These are phyloP conservation scores for Protonemura montana DNA, from an alignment of 2,888 invertebrate species.

Conservation along the genomic window DNA sequence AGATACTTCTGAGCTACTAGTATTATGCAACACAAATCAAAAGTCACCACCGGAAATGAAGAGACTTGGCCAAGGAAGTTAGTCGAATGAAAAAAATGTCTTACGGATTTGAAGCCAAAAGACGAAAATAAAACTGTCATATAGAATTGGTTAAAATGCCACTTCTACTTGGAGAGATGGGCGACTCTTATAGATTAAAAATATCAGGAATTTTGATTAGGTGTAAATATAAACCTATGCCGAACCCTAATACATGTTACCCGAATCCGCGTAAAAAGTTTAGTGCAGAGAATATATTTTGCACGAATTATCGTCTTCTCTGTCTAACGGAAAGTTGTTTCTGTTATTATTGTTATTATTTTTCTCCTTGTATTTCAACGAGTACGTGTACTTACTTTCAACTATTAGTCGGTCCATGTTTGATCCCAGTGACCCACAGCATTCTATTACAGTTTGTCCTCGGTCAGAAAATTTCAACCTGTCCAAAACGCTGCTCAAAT, in stretches of 20 bases:
- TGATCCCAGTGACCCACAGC: too few relatives aligned
- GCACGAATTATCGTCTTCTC: too few relatives aligned
- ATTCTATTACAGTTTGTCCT: too few relatives aligned
- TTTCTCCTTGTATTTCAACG: too few relatives aligned
- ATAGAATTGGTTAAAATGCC: not conserved
- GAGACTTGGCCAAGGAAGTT: not conserved
- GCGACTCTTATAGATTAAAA: not conserved
- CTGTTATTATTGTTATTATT: too few relatives aligned
- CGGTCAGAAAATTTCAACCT: too few relatives aligned
- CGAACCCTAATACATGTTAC: not conserved
- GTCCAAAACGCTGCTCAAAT: too few relatives aligned
- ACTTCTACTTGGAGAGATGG: not conserved
- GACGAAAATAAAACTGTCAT: not conserved
- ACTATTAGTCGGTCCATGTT: too few relatives aligned
- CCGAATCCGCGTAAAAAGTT: too few relatives aligned
- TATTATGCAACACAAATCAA: not conserved
- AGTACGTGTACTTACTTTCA: too few relatives aligned
- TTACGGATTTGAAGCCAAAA: not conserved
- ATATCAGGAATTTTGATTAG: not conserved
- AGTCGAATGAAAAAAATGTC: not conserved
- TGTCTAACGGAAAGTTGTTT: too few relatives aligned
- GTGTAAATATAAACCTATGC: not conserved
- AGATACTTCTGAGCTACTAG: not conserved
- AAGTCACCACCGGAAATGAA: not conserved
- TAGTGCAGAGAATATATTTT: too few relatives aligned